Evolutionary conservation across 2,888 invertebrate genomes (phyloP), one percentile per base, ranked within the genome.

Genomic region (Pterostichus niger): DNA sequence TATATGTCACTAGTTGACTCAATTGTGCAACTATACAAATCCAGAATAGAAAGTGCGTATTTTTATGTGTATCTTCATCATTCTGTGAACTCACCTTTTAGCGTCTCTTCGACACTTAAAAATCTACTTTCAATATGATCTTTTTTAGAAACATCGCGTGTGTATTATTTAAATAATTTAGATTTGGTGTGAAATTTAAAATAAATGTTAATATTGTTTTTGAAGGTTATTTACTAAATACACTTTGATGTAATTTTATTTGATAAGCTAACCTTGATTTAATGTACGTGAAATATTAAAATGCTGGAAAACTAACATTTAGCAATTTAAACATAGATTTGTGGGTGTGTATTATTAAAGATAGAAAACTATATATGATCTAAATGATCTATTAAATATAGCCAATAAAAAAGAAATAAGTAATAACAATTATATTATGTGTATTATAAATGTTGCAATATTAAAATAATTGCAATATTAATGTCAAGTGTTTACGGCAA

Each of bases 1-100:
- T 71, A 64, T 64, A 71, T 71, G 68, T 71, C 44, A 71, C 68
- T 40, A 44, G 44, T 64, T 68, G 68, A 80, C 52, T 80, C 61
- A 33, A 68, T 80, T 80, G 80, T 80, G 64, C 68, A 68, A 80
- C 80, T 80, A 40, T 46, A 80, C 52, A 80, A 80, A 80, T 80
- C 80, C 49, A 80, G 80, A 80, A 80, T 80, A 80, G 80, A 80
- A 80, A 80, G 80, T 80, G 80, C 68, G 80, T 80, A 80, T 80
- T 80, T 80, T 80, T 80, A 80, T 68, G 52, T 68, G 80, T 13
- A 35, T 68, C 64, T 64, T 68, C 80, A 56, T 49, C 64, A 75
- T 52, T 24, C 78, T 61, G 35, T 33, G 11, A 31, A 35, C 35
- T 64, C 64, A 13, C 49, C 49, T 49, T 49, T 49, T 49, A 49